phyloP scores from a whole-genome alignment of 2,888 invertebrate species.

The Notodonta dromedarius region DNA sequence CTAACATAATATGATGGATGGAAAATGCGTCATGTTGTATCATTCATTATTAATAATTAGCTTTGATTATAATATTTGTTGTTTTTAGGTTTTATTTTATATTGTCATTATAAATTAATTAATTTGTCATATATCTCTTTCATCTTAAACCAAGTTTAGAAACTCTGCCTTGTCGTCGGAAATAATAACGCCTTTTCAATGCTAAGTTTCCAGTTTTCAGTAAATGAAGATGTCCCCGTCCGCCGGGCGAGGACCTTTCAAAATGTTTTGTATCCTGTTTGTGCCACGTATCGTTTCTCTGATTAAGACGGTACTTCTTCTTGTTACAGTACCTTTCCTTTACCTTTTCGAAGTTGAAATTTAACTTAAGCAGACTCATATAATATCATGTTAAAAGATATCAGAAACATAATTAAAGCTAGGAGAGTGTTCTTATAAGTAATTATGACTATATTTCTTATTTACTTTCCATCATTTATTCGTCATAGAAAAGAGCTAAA shows the following conservation, averaged over 20 bases:
- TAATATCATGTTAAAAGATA: background rate
- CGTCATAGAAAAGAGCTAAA: no score
- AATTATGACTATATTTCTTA: no score
- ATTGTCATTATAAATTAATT: no score
- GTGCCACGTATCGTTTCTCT: slow-evolving; percentile 3
- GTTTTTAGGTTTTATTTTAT: no score
- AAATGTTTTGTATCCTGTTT: background rate
- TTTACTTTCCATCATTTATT: no score
- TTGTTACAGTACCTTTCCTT: background rate
- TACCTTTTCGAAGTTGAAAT: background rate
- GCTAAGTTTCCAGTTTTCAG: slow-evolving; percentile 35
- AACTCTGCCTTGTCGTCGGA: slow-evolving; percentile 21
- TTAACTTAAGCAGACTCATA: background rate
- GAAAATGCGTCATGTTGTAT: no score
- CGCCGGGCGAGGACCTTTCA: slow-evolving; percentile 6
- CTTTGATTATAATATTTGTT: no score
- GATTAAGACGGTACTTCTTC: background rate
- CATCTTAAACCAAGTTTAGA: background rate
- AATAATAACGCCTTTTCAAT: slow-evolving; percentile 43
- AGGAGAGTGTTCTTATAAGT: no score
- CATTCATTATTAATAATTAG: no score
- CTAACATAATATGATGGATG: no score
- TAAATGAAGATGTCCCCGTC: slow-evolving; percentile 32
- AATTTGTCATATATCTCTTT: background rate
- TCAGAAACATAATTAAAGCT: no score